Conservation (phyloP, 2,113 vertebrate species). For the Datnioides undecimradiatus region DNA sequence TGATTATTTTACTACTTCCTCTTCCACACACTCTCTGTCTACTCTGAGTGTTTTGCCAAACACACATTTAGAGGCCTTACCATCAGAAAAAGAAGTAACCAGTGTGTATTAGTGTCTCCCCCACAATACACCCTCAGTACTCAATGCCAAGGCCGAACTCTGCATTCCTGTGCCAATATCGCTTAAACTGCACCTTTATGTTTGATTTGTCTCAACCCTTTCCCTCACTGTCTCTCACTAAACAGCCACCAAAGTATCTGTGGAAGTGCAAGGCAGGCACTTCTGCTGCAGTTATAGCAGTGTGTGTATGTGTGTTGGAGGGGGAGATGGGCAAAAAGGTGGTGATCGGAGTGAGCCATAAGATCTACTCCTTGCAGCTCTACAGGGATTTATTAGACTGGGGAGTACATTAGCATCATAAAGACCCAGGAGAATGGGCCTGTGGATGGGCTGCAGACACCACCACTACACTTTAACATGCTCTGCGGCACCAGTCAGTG, state of each 20-base stretch:
- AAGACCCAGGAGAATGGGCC: conserved; percentile 83
- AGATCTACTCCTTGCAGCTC: conserved; percentile 84
- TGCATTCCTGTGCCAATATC: conserved; percentile 48
- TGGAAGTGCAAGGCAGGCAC: conserved; percentile 82
- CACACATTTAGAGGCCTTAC: conserved; percentile 34
- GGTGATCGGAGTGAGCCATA: conserved; percentile 80
- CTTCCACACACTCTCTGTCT: conserved; percentile 16
- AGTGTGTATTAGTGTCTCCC: conserved; percentile 29
- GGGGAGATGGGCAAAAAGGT: conserved; percentile 63
- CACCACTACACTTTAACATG: conserved; percentile 74
- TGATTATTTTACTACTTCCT: conserved; percentile 54
- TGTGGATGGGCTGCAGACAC: conserved; percentile 76
- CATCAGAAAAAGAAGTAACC: conserved; percentile 44
- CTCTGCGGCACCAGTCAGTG: conserved; percentile 57
- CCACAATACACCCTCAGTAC: background rate
- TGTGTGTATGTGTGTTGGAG: conserved; percentile 43
- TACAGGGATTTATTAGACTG: conserved; percentile 87
- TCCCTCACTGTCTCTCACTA: conserved; percentile 52
- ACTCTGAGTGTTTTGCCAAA: conserved; percentile 23
- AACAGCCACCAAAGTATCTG: conserved; percentile 77
- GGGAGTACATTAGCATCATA: conserved; percentile 88
- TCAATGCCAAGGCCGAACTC: conserved; percentile 13
- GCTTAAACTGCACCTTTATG: conserved; percentile 75
- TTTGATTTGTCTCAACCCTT: conserved; percentile 80
- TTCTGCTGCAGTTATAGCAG: conserved; percentile 72